Evolutionary conservation across 2,888 invertebrate species (phyloP).

Genomic region (Schizotus pectinicornis): DNA sequence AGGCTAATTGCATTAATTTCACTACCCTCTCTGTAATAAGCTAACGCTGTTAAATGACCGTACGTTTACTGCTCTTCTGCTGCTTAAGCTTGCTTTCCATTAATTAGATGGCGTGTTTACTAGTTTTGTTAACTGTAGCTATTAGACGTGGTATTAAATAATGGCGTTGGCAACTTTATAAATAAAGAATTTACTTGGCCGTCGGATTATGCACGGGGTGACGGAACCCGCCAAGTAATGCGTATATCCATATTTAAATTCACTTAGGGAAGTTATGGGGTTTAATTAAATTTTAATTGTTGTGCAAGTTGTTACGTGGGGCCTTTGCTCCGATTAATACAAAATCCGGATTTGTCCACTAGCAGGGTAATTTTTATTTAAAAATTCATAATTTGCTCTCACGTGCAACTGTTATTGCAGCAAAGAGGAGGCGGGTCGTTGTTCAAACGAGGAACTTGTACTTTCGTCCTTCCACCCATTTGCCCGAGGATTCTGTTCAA

Average conservation of each 20-base stretch:
- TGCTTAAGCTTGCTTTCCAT: slow-evolving; percentile 14
- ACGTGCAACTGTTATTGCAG: too few species aligned
- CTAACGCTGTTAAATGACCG: slow-evolving; percentile 18
- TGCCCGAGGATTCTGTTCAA: too few species aligned
- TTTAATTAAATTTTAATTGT: slow-evolving; percentile 20
- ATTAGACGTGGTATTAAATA: slow-evolving; percentile 19
- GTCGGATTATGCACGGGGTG: slow-evolving; percentile 15
- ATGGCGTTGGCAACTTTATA: slow-evolving; percentile 13
- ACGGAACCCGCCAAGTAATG: slow-evolving; percentile 9
- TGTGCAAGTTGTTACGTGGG: not conserved
- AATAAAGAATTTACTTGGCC: slow-evolving; percentile 22
- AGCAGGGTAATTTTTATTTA: too few species aligned
- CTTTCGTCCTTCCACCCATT: too few species aligned
- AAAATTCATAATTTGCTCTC: too few species aligned
- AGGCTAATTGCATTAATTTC: slow-evolving; percentile 17
- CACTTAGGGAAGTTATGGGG: slow-evolving; percentile 14
- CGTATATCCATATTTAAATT: slow-evolving; percentile 25
- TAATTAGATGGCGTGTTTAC: slow-evolving; percentile 22
- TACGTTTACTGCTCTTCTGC: slow-evolving; percentile 20
- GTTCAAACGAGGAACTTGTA: too few species aligned
- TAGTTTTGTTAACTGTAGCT: slow-evolving; percentile 20
- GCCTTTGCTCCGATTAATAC: not conserved
- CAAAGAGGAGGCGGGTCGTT: too few species aligned
- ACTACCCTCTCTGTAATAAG: slow-evolving; percentile 10
- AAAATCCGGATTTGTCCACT: too few species aligned